Evolutionary conservation across 1,140 invertebrate genomes (phyloP), one percentile per base, ranked within the genome.

Genomic region (Ceratosolen solmsi): DNA sequence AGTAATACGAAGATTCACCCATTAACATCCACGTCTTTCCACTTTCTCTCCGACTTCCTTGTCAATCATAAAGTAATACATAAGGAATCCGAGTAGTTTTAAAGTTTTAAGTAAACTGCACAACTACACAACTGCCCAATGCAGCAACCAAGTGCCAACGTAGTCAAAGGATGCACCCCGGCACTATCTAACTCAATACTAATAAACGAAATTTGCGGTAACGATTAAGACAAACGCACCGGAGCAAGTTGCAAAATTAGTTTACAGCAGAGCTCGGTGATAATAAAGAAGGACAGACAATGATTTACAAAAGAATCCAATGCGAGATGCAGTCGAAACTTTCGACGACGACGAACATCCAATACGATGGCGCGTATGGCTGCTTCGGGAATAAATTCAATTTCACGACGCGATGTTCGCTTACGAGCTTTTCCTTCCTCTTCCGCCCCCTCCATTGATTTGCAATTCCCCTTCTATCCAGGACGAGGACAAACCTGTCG

Each of bases 301-400:
- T n/a, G 33, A n/a, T 68, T 36, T 38, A 38, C 17, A 38, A 8
- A 68, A 20, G 33, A 68, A n/a, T 68, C 7, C 63, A 20, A 11
- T 4, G 27, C 5, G 51, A 36, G 63, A 68, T 36, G 4, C 17
- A 36, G 27, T 30, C 20, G 25, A 13, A 36, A 20, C 33, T 65
- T 36, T 36, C 30, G 22, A 11, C 63, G 84, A 11, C 63, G 84
- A 80, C 81, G 84, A 85, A 86, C 84, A 84, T 86, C 84, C 84
- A 85, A 84, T 83, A 65, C 82, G 79, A 84, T 84, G 80, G 63
- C 82, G 77, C 82, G 84, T 84, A 82, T 80, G 82, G 82, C 83
- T 80, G 76, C 83, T 79, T 46, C 51, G 9, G 58, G 81, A 81
- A 78, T 82, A 85, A 86, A 87, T 87, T 84, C 84, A 87, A 88